Evolutionary conservation across 2,888 invertebrate species (phyloP).

Genomic region (Erebia ligea): DNA sequence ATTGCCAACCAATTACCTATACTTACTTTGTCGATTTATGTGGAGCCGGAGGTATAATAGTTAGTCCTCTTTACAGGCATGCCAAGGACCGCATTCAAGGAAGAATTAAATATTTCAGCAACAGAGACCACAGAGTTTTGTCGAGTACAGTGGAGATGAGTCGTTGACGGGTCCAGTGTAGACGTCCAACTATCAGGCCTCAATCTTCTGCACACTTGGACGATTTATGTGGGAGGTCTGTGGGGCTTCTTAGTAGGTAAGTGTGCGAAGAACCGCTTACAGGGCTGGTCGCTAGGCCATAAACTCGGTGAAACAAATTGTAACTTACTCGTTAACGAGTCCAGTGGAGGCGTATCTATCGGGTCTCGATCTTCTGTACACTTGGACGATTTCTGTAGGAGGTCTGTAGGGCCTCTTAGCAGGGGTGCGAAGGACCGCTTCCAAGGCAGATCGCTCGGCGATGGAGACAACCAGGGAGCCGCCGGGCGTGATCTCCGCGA

Average conservation of each 20-base stretch:
- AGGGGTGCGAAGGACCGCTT: constrained; percentile 88
- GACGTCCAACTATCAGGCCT: too few species aligned
- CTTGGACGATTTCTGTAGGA: constrained; percentile 90
- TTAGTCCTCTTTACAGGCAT: constrained; percentile 89
- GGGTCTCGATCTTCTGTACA: constrained; percentile 88
- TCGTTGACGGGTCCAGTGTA: constrained; percentile 88
- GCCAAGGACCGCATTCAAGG: constrained; percentile 90
- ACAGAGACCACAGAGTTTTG: background rate
- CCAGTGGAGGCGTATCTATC: constrained; percentile 93
- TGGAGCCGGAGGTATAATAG: constrained; percentile 92
- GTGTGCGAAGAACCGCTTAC: constrained; percentile 88
- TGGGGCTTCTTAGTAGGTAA: constrained; percentile 89
- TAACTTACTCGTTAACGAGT: constrained; percentile 91
- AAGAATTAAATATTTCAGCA: constrained; percentile 63
- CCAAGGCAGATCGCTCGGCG: constrained; percentile 88
- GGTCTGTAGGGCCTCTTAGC: constrained; percentile 91
- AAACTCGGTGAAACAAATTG: background rate
- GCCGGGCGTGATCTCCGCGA: constrained; percentile 90
- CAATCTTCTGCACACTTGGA: too few species aligned
- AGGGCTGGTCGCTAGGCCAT: constrained; percentile 86
- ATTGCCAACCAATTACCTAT: constrained; percentile 35
- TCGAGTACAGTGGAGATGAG: constrained; percentile 89
- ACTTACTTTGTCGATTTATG: constrained; percentile 91
- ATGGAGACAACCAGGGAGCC: constrained; percentile 89
- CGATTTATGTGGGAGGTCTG: constrained; percentile 83